phyloP scores from a whole-genome alignment of 2,113 vertebrate genomes.

The Leptocoma aspasia region DNA sequence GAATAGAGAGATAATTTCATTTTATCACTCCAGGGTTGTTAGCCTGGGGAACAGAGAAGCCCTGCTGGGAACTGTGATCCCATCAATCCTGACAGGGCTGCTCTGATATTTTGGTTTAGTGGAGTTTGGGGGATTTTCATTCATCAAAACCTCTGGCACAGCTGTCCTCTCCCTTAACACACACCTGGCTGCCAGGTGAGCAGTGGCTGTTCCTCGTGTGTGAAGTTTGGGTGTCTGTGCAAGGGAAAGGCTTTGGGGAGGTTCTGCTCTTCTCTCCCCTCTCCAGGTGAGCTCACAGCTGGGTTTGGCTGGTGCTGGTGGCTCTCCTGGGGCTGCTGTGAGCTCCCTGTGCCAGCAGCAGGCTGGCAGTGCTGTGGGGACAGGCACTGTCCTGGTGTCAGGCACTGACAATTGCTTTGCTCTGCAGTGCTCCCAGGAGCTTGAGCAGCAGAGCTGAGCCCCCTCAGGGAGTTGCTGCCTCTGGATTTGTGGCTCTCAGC shows the following conservation, averaged over 20 bases:
- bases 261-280: not conserved
- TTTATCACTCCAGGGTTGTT: not conserved
- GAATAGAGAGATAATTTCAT: not conserved
- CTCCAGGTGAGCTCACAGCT: not conserved
- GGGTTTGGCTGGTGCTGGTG: not conserved
- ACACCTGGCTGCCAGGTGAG: not conserved
- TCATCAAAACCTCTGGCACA: not conserved
- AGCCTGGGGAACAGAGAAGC: not conserved
- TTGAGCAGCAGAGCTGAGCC: too few relatives aligned
- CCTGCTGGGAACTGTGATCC: not conserved
- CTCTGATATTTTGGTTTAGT: not conserved
- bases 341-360: too few relatives aligned
- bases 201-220: rapidly evolving
- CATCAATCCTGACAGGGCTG: not conserved
- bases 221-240: not conserved
- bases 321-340: too few relatives aligned
- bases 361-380: too few relatives aligned
- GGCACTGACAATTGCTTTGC: too few relatives aligned
- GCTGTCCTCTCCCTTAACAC: not conserved
- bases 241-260: not conserved
- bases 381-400: too few relatives aligned
- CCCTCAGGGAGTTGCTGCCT: too few relatives aligned
- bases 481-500: too few relatives aligned
- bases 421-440: too few relatives aligned
- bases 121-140: not conserved